A percentile compares a stretch with the other conserved stretches of the same genome.
Conservation (phyloP, 2,113 vertebrate species). For the Damaliscus lunatus region DNA sequence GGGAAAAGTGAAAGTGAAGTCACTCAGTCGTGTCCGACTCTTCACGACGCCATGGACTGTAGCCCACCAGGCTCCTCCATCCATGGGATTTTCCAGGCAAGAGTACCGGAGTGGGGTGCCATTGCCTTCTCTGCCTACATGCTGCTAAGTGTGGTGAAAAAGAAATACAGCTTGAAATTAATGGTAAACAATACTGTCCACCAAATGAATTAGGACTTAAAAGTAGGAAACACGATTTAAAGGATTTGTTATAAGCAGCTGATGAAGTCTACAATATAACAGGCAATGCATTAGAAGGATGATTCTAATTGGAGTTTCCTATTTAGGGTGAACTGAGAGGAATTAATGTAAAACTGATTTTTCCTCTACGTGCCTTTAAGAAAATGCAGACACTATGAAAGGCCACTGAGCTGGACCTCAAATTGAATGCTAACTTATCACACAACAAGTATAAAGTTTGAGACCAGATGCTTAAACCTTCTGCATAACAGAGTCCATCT, state of each 20-base stretch:
- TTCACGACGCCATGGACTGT: accelerated
- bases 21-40: no score
- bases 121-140: neutral
- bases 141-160: neutral
- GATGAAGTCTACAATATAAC: neutral
- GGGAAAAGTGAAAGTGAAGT: no score
- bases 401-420: neutral
- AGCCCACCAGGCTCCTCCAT: no score
- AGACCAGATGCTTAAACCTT: neutral
- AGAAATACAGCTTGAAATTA: neutral
- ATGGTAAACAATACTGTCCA: neutral
- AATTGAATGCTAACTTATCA: neutral
- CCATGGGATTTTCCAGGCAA: no score
- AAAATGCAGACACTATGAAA: neutral
- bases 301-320: neutral
- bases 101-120: no score
- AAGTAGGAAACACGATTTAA: neutral
- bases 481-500: neutral
- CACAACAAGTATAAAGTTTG: neutral
- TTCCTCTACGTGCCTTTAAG: neutral
- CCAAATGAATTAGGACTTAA: neutral
- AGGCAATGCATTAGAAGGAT: neutral
- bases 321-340: neutral
- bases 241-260: neutral
- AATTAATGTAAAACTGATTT: neutral